Evolutionary conservation across 2,797 vertebrate genomes (phyloP).

Genomic region (Knipowitschia caucasica): DNA sequence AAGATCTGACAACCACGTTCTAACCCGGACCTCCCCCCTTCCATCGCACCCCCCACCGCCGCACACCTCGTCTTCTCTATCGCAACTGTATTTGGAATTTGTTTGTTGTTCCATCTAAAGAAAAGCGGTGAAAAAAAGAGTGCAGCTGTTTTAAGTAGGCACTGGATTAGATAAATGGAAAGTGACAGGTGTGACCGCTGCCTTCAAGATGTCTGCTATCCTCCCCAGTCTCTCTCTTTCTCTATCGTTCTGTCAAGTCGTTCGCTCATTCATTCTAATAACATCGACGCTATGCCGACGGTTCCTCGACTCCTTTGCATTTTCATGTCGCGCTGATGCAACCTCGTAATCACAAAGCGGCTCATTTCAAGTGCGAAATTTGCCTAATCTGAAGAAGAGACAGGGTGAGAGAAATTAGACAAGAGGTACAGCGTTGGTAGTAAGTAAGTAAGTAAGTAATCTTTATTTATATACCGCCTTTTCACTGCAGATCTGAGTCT

Average conservation of each 20-base stretch:
- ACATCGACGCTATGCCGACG: slow-evolving; percentile 26
- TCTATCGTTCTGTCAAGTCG: slow-evolving; percentile 34
- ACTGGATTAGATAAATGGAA: slow-evolving; percentile 83
- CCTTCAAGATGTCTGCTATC: slow-evolving; percentile 76
- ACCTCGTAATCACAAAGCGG: slow-evolving; percentile 49
- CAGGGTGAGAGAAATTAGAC: slow-evolving; percentile 14
- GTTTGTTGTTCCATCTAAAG: slow-evolving; percentile 75
- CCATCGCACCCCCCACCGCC: not conserved
- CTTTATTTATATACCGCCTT: no score
- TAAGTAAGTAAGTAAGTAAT: no score
- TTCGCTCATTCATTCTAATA: slow-evolving; percentile 56
- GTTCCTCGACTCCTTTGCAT: slow-evolving; percentile 34
- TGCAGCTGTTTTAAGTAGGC: slow-evolving; percentile 78
- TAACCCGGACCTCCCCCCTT: not conserved
- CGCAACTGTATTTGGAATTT: slow-evolving; percentile 54
- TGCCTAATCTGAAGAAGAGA: slow-evolving; percentile 46
- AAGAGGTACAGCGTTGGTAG: no score
- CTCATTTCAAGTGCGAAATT: slow-evolving; percentile 54
- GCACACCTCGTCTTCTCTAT: not conserved
- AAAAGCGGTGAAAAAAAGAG: slow-evolving; percentile 69
- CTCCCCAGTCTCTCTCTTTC: slow-evolving; percentile 25
- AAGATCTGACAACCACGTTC: slow-evolving; percentile 39
- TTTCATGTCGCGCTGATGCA: slow-evolving; percentile 50
- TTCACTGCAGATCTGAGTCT: no score
- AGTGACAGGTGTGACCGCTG: slow-evolving; percentile 84